phyloP scores from a whole-genome alignment of 2,797 vertebrate genomes.

The Neostethus bicornis region DNA sequence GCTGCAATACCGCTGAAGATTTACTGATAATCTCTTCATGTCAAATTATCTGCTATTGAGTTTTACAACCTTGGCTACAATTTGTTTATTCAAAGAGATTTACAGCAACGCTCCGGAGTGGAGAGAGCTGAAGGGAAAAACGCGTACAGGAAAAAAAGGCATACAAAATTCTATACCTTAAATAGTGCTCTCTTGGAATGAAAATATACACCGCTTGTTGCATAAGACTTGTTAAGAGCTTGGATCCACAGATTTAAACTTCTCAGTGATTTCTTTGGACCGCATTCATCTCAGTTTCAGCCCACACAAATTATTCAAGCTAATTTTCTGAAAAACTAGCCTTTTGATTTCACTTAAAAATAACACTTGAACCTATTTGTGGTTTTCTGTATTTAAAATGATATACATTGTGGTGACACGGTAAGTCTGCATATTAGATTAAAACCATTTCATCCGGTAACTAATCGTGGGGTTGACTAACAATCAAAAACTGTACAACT shows the following conservation, averaged over 20 bases:
- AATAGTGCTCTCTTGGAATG: slow-evolving; percentile 24
- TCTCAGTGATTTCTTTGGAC: slow-evolving; percentile 21
- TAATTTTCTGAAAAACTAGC: slow-evolving; percentile 19
- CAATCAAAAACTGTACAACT: slow-evolving; percentile 58
- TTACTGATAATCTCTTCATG: slow-evolving; percentile 35
- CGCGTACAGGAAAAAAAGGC: slow-evolving; percentile 29
- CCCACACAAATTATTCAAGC: slow-evolving; percentile 54
- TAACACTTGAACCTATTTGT: slow-evolving; percentile 18
- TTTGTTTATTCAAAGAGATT: slow-evolving; percentile 34
- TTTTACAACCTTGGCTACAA: slow-evolving; percentile 36
- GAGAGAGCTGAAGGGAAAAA: slow-evolving; percentile 23
- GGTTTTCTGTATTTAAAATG: slow-evolving; percentile 19
- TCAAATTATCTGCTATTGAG: slow-evolving; percentile 34
- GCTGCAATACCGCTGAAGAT: slow-evolving; percentile 34
- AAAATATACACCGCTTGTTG: slow-evolving; percentile 47
- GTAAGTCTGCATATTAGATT: too few species aligned
- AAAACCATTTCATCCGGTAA: too few species aligned
- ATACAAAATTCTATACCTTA: slow-evolving; percentile 26
- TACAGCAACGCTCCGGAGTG: slow-evolving; percentile 16
- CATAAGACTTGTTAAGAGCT: slow-evolving; percentile 28
- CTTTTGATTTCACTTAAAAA: slow-evolving; percentile 11
- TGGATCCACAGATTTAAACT: slow-evolving; percentile 27
- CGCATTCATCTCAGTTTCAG: slow-evolving; percentile 49
- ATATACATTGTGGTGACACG: slow-evolving; percentile 27
- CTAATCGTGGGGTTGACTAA: slow-evolving; percentile 52